Evolutionary conservation across 2,113 vertebrate genomes (phyloP), one percentile per base, ranked within the genome.

Genomic region (Pomatostomus ruficeps): DNA sequence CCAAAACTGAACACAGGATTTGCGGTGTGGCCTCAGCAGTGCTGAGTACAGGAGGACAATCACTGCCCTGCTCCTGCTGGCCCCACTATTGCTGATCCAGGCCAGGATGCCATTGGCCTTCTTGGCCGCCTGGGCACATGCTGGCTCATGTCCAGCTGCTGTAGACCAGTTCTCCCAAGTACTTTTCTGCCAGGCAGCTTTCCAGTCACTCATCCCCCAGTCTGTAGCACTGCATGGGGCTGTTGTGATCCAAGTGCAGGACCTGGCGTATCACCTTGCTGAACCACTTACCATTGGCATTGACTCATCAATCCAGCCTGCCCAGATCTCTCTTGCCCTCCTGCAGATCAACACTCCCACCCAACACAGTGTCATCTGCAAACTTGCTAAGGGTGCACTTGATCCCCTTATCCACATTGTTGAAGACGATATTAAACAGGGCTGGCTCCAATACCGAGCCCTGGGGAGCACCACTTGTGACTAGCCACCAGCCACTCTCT

Each of bases 211-310:
- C 45, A 3, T 45, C 9, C 33, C 23, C 28, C 33, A 58, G 19
- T 28, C 33, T 17, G 4, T 1, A 43, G 36, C 5, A 23, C 36
- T 29, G n/a, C 38, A 1, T 38, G 68, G 52, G 28, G 19, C 6
- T 59, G 24, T 35, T n/a, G 51, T n/a, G 28, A 59, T 12, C 33
- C 52, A 59, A 40, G 24, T 52, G 45, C 28, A 46, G 29, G 29
- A 45, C 2, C 24, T 46, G 29, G 20, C 29, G 38, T 9, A n/a
- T 67, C 0, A 14, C n/a, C n/a, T 14, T 66, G 3, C 3, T 45
- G 28, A 38, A 59, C 10, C 7, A 12, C 45, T 1, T 35, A 25
- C 3, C 1, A 35, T 0, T 49, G 38, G 29, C 52, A 28, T 59
- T 21, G 11, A 4, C 59, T 33, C 9, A 8, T 17, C 3, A 1